Conservation (phyloP, 2,797 vertebrate genomes). For the Spinibarbus caldwelli region DNA sequence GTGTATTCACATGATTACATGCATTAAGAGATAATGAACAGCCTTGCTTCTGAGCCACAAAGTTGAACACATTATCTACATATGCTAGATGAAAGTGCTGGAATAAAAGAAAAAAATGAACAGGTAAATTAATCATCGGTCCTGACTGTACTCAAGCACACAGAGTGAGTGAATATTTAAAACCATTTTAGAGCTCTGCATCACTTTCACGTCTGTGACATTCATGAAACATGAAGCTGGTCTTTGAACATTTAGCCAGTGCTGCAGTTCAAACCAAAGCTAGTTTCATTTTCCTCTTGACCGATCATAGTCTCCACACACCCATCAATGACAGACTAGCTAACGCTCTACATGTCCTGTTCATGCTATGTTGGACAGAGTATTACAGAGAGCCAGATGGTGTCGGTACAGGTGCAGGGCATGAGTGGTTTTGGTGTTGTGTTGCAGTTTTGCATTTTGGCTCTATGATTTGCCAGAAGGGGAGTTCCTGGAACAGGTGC, state of each 20-base stretch:
- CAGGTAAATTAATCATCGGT: neutral
- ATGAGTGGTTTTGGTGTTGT: slow-evolving; percentile 24
- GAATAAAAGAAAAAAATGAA: neutral
- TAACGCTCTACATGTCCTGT: neutral
- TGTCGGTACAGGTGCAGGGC: slow-evolving; percentile 36
- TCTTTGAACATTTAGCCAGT: slow-evolving; percentile 7
- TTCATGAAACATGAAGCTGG: neutral
- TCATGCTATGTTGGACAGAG: slow-evolving; percentile 33
- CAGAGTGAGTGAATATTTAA: neutral
- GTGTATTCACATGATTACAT: slow-evolving; percentile 3
- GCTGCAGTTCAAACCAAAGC: slow-evolving; percentile 1
- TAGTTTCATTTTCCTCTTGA: slow-evolving; percentile 30
- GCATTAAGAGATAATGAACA: neutral
- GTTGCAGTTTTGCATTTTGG: slow-evolving; percentile 43
- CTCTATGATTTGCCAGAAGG: slow-evolving; percentile 24
- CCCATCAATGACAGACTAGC: slow-evolving; percentile 10
- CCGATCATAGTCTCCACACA: neutral
- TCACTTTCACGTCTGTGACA: neutral
- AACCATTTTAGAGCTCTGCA: neutral
- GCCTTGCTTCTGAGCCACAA: neutral
- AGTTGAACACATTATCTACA: neutral
- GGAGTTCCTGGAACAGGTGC: slow-evolving; percentile 36
- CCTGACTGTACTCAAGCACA: slow-evolving; percentile 5
- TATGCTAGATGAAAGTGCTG: slow-evolving; percentile 2
- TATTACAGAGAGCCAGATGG: slow-evolving; percentile 37